These are phyloP conservation scores for Sebastiscus tertius DNA, from an alignment of 2,797 vertebrate genomes.

Conservation along the genomic window DNA sequence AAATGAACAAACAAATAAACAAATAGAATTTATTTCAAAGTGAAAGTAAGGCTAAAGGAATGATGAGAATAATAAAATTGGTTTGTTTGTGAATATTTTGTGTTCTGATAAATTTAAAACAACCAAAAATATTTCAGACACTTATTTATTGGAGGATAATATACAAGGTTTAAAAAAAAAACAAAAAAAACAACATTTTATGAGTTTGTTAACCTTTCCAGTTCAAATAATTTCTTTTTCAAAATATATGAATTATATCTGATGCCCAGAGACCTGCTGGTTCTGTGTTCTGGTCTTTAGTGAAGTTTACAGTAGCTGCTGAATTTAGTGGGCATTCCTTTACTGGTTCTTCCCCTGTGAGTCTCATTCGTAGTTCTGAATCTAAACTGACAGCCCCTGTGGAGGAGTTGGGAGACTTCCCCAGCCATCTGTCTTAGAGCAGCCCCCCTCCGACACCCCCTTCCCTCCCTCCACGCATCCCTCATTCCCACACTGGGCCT, in stretches of 20 bases:
- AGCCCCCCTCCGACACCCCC: constrained; percentile 73
- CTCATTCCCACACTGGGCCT: constrained; percentile 92
- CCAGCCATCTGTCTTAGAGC: constrained; percentile 89
- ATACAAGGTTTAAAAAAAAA: background rate
- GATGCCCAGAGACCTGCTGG: background rate
- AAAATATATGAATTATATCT: background rate
- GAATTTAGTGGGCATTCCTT: constrained; percentile 75
- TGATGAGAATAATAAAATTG: background rate
- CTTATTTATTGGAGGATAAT: background rate
- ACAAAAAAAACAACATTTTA: no score
- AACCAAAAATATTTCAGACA: background rate
- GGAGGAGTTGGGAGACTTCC: constrained; percentile 85
- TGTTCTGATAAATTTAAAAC: background rate
- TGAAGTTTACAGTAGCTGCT: constrained; percentile 59
- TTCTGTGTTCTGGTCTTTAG: background rate
- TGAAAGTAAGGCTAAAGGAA: background rate
- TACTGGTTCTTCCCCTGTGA: constrained; percentile 66
- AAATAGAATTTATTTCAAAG: background rate
- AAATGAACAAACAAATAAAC: no score
- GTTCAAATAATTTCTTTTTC: background rate
- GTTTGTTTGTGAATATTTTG: background rate
- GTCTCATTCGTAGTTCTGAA: constrained; percentile 73
- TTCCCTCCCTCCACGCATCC: constrained; percentile 81
- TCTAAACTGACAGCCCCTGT: constrained; percentile 80
- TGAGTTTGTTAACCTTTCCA: background rate